A percentile compares a stretch with the other conserved stretches of the same genome.
Evolutionary conservation across 2,888 invertebrate genomes (phyloP).

Genomic region (Campoplex capitator): DNA sequence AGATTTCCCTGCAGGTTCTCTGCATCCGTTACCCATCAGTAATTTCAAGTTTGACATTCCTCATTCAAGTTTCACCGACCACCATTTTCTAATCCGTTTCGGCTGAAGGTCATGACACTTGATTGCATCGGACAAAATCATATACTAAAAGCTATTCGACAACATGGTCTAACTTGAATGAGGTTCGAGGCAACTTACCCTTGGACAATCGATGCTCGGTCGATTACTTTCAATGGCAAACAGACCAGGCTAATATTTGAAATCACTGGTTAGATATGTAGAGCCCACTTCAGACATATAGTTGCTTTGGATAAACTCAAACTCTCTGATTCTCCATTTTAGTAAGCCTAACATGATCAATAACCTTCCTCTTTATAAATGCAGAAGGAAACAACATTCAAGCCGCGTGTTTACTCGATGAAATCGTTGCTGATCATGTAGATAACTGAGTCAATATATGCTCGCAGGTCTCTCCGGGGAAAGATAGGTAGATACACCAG

Average conservation of each 20-base stretch:
- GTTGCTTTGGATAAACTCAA: not conserved
- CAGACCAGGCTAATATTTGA: not conserved
- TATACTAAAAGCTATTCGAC: conserved; percentile 10
- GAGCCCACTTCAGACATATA: not conserved
- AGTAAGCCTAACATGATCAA: not conserved
- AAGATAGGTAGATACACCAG: not conserved
- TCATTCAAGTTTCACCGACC: conserved; percentile 2
- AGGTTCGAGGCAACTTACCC: not conserved
- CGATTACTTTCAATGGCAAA: not conserved
- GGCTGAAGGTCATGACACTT: conserved; percentile 16
- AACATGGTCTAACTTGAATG: conserved; percentile 11
- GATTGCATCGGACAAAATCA: conserved; percentile 6
- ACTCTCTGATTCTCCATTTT: not conserved
- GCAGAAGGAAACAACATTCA: not conserved
- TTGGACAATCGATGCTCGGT: not conserved
- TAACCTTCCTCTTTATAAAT: not conserved
- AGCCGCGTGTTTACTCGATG: not conserved
- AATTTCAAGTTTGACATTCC: conserved; percentile 16
- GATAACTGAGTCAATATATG: not conserved
- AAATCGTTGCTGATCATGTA: not conserved
- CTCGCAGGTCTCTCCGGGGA: not conserved
- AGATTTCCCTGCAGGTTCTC: conserved; percentile 3
- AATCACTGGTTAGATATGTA: conserved; percentile 1
- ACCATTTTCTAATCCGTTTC: not conserved
- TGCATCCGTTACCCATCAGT: not conserved